A percentile compares a stretch with the other conserved stretches of the same genome.
These are phyloP conservation scores for Meleagris gallopavo DNA, from an alignment of 2,113 vertebrate species.

Conservation along the genomic window DNA sequence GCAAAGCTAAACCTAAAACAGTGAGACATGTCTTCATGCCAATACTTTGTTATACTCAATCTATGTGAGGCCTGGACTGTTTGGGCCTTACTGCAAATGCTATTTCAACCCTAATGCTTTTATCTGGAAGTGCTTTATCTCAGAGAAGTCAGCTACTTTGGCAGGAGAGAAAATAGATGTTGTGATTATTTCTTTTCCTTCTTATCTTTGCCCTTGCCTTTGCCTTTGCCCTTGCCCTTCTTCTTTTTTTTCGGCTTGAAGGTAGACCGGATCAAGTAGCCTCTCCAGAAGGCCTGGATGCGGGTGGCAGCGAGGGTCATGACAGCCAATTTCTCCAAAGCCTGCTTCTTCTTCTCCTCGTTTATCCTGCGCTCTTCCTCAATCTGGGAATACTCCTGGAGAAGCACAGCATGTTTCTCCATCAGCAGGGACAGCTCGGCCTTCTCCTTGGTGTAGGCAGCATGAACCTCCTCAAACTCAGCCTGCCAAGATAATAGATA, in stretches of 20 bases:
- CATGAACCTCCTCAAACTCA: constrained; percentile 73
- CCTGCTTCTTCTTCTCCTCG: constrained; percentile 71
- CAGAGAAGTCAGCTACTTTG: not conserved
- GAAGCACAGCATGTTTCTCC: constrained; percentile 69
- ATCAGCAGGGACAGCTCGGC: constrained; percentile 75
- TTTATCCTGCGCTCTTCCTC: constrained; percentile 70
- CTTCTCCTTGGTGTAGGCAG: constrained; percentile 72
- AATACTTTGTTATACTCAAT: too few relatives aligned
- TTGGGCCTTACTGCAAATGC: not conserved
- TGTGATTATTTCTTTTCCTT: constrained; percentile 55
- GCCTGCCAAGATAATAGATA: constrained; percentile 66
- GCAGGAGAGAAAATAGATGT: not conserved
- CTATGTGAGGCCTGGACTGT: not conserved
- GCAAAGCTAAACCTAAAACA: not conserved
- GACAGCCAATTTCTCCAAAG: constrained; percentile 68
- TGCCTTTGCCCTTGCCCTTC: not conserved
- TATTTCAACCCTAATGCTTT: not conserved
- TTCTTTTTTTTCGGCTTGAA: constrained; percentile 77
- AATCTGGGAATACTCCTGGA: constrained; percentile 81
- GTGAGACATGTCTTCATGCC: fast-evolving
- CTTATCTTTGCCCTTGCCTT: constrained; percentile 64
- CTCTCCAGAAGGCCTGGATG: constrained; percentile 85
- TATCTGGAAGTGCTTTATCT: not conserved
- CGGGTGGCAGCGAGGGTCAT: constrained; percentile 79
- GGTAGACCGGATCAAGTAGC: constrained; percentile 82